Percentiles rank a stretch among this genome's conserved stretches.
Conservation (phyloP, 2,888 invertebrate genomes). For the Agriopis marginaria region DNA sequence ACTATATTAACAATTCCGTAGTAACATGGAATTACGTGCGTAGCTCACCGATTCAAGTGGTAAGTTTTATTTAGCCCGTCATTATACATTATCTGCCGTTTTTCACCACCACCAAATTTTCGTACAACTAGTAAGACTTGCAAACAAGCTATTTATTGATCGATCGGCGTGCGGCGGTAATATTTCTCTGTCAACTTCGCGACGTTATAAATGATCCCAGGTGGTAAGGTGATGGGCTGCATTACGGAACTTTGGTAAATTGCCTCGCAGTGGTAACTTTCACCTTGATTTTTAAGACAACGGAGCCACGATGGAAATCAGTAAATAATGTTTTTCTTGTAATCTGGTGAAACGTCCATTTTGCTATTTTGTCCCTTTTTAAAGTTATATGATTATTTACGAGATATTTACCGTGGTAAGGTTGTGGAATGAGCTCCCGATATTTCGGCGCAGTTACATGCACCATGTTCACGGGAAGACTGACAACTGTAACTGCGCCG, state of each 20-base stretch:
- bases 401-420: too few relatives aligned
- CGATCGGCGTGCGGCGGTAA: constrained; percentile 2
- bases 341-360: too few relatives aligned
- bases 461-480: too few relatives aligned
- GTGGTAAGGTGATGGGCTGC: constrained; percentile 14
- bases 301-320: neutral
- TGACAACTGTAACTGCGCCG: too few relatives aligned
- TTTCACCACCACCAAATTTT: neutral
- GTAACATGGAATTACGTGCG: neutral
- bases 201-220: constrained; percentile 19
- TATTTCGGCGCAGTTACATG: too few relatives aligned
- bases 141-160: neutral
- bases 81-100: neutral
- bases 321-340: neutral
- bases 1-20: neutral
- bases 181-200: constrained; percentile 12
- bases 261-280: neutral
- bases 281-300: neutral
- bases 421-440: too few relatives aligned
- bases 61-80: neutral
- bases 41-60: neutral
- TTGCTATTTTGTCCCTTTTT: too few relatives aligned
- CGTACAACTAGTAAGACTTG: neutral
- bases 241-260: constrained; percentile 10
- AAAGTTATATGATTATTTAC: too few relatives aligned